A percentile compares a stretch with the other conserved stretches of the same genome.
Evolutionary conservation across 53 echinoderm and acorn worm genomes (phyloP).

Genomic region (Stichopus horrens): DNA sequence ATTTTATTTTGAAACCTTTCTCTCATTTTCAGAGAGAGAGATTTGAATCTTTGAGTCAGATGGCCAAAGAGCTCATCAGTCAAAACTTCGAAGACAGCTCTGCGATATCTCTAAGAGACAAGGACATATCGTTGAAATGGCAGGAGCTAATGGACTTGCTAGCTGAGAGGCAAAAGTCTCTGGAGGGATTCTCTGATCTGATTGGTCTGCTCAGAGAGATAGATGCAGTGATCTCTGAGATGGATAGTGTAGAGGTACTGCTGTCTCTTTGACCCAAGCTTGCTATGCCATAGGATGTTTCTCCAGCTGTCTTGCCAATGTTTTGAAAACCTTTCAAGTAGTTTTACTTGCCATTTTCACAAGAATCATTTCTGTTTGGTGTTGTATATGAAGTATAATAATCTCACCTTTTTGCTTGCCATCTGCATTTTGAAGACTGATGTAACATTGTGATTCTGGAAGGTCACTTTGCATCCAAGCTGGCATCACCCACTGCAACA

Average conservation of each 20-base stretch:
- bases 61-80: conserved; percentile 75
- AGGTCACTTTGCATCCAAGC: no score
- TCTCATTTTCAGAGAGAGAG: conserved; percentile 70
- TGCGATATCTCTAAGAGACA: conserved; percentile 56
- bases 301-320: no score
- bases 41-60: conserved; percentile 77
- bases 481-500: no score
- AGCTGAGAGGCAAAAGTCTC: conserved; percentile 66
- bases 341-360: no score
- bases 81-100: conserved; percentile 70
- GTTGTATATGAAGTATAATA: no score
- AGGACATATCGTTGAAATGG: conserved; percentile 76
- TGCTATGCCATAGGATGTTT: no score
- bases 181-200: conserved; percentile 82
- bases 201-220: conserved; percentile 89
- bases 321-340: no score
- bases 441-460: no score
- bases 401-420: no score
- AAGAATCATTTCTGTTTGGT: no score
- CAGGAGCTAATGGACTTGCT: conserved; percentile 74
- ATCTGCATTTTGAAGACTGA: no score
- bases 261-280: neutral
- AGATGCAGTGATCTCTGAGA: conserved; percentile 80
- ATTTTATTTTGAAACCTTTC: neutral
- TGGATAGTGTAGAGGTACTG: conserved; percentile 81